Evolutionary conservation across 2,797 vertebrate species (phyloP), one percentile per base, ranked within the genome.

Genomic region (Mormyrops boulengeri): DNA sequence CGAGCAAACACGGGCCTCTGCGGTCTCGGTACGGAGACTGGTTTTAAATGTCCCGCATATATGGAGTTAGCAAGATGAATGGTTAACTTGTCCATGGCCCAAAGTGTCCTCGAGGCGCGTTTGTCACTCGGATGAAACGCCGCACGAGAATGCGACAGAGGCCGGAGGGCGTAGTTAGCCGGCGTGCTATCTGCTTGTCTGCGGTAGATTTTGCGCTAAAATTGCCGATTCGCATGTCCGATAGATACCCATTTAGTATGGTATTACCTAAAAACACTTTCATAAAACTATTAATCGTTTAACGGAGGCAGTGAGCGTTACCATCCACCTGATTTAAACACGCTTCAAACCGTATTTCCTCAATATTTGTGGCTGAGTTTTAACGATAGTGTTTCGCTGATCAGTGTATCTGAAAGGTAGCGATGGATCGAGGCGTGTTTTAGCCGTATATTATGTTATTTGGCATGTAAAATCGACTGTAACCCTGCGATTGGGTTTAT

Each of bases 131-230:
- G 85, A 89, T 73, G 93, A 94, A 93, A 94, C 92, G 93, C 94
- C 92, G 92, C 94, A 92, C 91, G 94, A 94, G 93, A 94, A 94
- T 93, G 95, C 92, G 93, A 93, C 93, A 92, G 93, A 77, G 85
- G 85, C 85, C 85, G 41, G 85, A 95, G 95, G 95, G 95, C 95
- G 95, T 93, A 90, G 92, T 92, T 88, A 91, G 91, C 90, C 90
- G 55, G 17, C 88, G 9, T 38, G 77, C 77, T 57, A 89, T 47
- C 34, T 60, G 85, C 85, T 14, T 30, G 50, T 55, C 47, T 86
- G 49, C 47, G 47, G n/a, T 49, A 49, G 44, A 49, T 17, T 73
- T 73, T 73, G 69, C 34, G 69, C 69, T 73, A 73, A 73, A 73
- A 41, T 34, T 6, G 69, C 69, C 5, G 2, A 38, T 38, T 73